Percentiles rank a stretch among this genome's conserved stretches.
Conservation (phyloP, 2,797 vertebrate genomes). For the Hafferia zeledoni region DNA sequence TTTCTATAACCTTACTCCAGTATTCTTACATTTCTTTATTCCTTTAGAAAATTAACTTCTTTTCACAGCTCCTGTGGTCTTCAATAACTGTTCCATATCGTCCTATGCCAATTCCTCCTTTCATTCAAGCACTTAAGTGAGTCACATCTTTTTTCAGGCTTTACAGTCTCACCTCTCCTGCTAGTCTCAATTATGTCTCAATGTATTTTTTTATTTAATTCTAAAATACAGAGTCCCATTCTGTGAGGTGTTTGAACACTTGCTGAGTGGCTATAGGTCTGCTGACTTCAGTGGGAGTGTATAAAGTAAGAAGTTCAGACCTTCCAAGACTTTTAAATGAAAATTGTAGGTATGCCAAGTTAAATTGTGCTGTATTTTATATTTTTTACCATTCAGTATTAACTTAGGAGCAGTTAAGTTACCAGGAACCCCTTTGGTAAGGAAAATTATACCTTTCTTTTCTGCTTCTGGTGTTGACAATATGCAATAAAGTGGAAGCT, state of each 20-base stretch:
- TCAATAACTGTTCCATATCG: not conserved
- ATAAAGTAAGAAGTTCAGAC: not conserved
- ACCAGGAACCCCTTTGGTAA: not conserved
- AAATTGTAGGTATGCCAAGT: not conserved
- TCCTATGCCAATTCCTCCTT: not conserved
- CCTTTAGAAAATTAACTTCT: not conserved
- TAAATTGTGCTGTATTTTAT: not conserved
- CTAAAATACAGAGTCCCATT: not conserved
- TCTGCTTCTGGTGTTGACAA: not conserved
- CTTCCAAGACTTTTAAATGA: not conserved
- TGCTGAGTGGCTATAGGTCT: not conserved
- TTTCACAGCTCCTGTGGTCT: not conserved
- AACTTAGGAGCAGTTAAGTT: not conserved
- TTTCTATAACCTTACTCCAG: not conserved
- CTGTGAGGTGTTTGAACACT: not conserved
- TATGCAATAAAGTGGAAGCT: not conserved
- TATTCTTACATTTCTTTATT: not conserved
- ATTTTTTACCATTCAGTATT: not conserved
- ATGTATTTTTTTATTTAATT: not conserved
- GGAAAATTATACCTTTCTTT: not conserved
- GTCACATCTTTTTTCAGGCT: not conserved
- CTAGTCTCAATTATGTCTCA: not conserved
- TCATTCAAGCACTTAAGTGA: not conserved
- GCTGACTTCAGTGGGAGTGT: not conserved
- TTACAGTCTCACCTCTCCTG: not conserved